phyloP scores from a whole-genome alignment of 2,113 vertebrate genomes.

The Myocastor coypus region DNA sequence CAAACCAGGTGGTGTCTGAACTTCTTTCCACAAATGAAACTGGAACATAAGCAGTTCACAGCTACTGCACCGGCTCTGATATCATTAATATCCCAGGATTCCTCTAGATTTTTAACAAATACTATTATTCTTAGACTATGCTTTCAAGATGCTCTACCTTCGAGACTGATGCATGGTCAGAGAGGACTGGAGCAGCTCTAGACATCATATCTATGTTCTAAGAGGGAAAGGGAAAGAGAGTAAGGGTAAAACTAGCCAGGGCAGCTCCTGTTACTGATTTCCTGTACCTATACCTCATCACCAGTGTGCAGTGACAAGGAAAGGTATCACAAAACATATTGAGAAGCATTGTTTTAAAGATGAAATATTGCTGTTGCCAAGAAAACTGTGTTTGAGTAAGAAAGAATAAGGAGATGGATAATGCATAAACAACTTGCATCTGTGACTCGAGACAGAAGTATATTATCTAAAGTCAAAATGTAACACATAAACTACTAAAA shows the following conservation, averaged over 20 bases:
- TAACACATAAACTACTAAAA: slow-evolving; percentile 35
- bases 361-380: neutral
- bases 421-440: neutral
- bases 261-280: neutral
- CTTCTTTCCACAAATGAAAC: neutral
- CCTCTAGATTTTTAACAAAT: neutral
- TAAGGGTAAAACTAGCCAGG: neutral
- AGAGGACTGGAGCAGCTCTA: neutral
- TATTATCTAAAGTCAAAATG: slow-evolving; percentile 37
- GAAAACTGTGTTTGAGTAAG: slow-evolving; percentile 5
- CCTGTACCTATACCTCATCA: neutral
- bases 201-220: neutral
- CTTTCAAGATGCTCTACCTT: neutral
- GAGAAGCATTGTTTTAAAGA: neutral
- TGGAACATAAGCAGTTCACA: neutral
- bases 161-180: neutral
- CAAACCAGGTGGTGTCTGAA: neutral
- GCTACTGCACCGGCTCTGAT: neutral
- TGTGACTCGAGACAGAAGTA: neutral
- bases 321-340: neutral
- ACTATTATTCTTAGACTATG: neutral
- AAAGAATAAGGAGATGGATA: neutral
- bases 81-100: neutral
- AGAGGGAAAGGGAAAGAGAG: neutral
- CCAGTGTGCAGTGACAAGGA: neutral